Evolutionary conservation across 1,140 invertebrate genomes (phyloP), one percentile per base, ranked within the genome.

Genomic region (Zaprionus taronus): DNA sequence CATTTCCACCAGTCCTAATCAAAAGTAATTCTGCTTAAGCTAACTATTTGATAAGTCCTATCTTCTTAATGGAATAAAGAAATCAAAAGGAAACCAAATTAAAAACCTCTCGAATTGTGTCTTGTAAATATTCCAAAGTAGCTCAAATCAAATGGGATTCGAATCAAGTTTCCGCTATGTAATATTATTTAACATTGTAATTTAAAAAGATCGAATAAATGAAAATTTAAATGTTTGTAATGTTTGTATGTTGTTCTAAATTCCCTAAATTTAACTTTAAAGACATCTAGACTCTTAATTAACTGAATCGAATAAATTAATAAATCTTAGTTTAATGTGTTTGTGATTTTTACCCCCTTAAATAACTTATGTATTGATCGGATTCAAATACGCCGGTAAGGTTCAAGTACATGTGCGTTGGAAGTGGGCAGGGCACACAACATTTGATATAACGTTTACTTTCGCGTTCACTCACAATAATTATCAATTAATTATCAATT

Each of bases 221-320:
- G n/a, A 58, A 17, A 44, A 89, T 79, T 86, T 86, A 53, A 80
- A 83, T 86, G 83, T 86, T 83, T 87, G 70, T 87, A 83, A 83
- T 90, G 84, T 89, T 89, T 90, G 75, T 90, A 90, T 84, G 84
- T 89, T 89, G 81, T 81, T 90, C 76, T 64, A 62, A 67, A 77
- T 74, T 81, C 75, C 68, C 72, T 75, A 67, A 44, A 70, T 61
- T 70, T 80, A 77, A 84, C 68, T 71, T 24, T 72, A 73, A 81
- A 77, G 22, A 67, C 60, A 83, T 77, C 62, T 71, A 84, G 80
- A 71, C 70, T 44, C 74, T 73, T 79, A 81, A 81, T 79, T 80
- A 61, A 87, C 72, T 84, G n/a, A 74, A 75, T 63, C 34, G 26
- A 71, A 65, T 76, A 72, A 76, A 76, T 76, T 9, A 75, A 71